Evolutionary conservation across 1,140 invertebrate genomes (phyloP).

Genomic region (Lordiphosa collinella): DNA sequence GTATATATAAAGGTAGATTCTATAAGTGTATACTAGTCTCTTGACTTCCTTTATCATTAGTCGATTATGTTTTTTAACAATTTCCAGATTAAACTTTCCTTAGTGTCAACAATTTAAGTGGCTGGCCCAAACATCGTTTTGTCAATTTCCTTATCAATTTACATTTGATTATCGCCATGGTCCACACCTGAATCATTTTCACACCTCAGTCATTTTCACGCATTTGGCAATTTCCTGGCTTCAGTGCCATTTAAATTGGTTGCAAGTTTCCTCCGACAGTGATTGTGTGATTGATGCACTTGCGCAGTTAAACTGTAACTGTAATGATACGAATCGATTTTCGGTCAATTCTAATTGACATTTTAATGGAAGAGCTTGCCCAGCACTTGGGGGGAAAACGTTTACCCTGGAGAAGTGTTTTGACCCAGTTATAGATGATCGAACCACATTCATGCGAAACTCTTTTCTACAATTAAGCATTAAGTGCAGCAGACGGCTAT

Average conservation of each 20-base stretch:
- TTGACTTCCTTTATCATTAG: too few species aligned
- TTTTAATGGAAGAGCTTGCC: slow-evolving; percentile 35
- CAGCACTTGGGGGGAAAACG: slow-evolving; percentile 29
- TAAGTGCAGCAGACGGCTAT: slow-evolving; percentile 18
- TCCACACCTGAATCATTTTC: slow-evolving; percentile 6
- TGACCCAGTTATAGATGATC: slow-evolving; percentile 33
- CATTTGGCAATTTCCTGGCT: background rate
- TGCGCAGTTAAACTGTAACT: slow-evolving; percentile 3
- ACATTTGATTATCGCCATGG: background rate
- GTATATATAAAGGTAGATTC: too few species aligned
- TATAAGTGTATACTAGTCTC: too few species aligned
- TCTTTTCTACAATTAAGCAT: slow-evolving; percentile 46
- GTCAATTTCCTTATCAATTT: slow-evolving; percentile 11
- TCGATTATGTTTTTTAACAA: too few species aligned
- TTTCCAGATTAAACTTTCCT: background rate
- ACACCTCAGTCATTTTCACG: slow-evolving; percentile 5
- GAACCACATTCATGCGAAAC: slow-evolving; percentile 17
- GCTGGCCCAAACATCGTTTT: too few species aligned
- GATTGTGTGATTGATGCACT: slow-evolving; percentile 1
- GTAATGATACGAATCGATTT: slow-evolving; percentile 2
- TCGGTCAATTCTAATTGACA: slow-evolving; percentile 34
- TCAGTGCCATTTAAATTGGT: background rate
- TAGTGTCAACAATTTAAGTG: background rate
- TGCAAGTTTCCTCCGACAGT: background rate
- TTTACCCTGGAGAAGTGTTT: slow-evolving; percentile 5